phyloP scores from a whole-genome alignment of 2,797 vertebrate genomes.

The Ctenochaetus hawaiiensis region DNA sequence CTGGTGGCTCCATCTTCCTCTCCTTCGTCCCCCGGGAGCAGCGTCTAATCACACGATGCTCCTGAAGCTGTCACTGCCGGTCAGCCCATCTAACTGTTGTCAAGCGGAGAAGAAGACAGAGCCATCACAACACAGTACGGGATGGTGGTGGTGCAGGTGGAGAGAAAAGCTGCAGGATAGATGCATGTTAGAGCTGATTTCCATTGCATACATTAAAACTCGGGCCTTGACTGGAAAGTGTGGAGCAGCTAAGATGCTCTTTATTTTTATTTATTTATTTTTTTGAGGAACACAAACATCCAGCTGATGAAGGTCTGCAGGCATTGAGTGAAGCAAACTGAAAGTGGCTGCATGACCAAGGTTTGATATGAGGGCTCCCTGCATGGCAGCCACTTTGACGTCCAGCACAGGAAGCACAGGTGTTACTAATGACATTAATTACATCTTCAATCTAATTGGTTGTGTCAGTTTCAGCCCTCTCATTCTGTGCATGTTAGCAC shows the following conservation, averaged over 20 bases:
- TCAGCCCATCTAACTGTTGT: constrained; percentile 42
- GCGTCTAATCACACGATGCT: constrained; percentile 53
- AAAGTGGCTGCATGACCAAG: background rate
- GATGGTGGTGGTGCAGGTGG: constrained; percentile 36
- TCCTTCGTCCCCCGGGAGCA: constrained; percentile 52
- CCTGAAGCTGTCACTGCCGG: constrained; percentile 68
- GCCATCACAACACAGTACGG: constrained; percentile 32
- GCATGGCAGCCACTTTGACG: background rate
- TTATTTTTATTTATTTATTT: constrained; percentile 6
- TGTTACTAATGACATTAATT: background rate
- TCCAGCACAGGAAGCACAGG: background rate
- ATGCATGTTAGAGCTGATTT: constrained; percentile 14
- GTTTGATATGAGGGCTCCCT: background rate
- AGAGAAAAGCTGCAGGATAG: constrained; percentile 20
- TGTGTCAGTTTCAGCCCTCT: background rate
- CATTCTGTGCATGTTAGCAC: background rate
- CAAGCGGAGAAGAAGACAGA: constrained; percentile 47
- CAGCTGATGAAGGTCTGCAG: constrained; percentile 24
- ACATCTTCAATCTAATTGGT: background rate
- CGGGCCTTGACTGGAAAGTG: background rate
- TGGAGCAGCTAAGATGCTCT: background rate
- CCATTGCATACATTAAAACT: constrained; percentile 3
- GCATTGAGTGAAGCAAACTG: background rate
- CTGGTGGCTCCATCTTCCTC: constrained; percentile 37
- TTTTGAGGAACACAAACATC: background rate